Evolutionary conservation across 2,888 invertebrate species (phyloP).

Genomic region (Neoscelio sp.): DNA sequence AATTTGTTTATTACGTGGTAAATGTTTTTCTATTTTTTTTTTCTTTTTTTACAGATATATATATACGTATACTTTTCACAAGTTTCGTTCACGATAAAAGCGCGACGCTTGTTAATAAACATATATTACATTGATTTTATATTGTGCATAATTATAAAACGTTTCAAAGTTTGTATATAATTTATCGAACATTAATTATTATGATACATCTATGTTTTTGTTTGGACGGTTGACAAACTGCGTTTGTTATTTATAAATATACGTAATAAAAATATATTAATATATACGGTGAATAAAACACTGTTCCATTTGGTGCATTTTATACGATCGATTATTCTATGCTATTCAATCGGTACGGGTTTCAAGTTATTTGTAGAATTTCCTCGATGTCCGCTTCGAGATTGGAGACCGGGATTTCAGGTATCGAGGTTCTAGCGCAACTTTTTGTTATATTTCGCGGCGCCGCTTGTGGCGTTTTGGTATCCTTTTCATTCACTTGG

Average conservation of each 20-base stretch:
- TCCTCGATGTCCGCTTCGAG: conserved; percentile 78
- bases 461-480: conserved; percentile 71
- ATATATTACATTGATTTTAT: conserved; percentile 38
- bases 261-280: conserved; percentile 54
- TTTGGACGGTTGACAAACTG: conserved; percentile 42
- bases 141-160: conserved; percentile 32
- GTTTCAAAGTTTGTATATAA: conserved; percentile 46
- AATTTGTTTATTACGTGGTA: no score
- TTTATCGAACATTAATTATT: conserved; percentile 30
- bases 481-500: conserved; percentile 25
- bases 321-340: conserved; percentile 5
- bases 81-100: conserved; percentile 1
- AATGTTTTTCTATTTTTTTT: no score
- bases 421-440: conserved; percentile 36
- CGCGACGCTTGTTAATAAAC: conserved; percentile 11
- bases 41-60: not conserved
- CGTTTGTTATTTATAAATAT: conserved; percentile 54
- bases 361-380: conserved; percentile 73
- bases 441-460: conserved; percentile 70
- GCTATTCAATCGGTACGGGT: not conserved
- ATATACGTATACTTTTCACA: conserved; percentile 7
- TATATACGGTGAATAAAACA: conserved; percentile 26
- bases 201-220: conserved; percentile 20
- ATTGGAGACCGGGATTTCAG: conserved; percentile 73
- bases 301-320: conserved; percentile 22